These are phyloP conservation scores for Orthonyx spaldingii DNA, from an alignment of 2,113 vertebrate species.

Conservation along the genomic window DNA sequence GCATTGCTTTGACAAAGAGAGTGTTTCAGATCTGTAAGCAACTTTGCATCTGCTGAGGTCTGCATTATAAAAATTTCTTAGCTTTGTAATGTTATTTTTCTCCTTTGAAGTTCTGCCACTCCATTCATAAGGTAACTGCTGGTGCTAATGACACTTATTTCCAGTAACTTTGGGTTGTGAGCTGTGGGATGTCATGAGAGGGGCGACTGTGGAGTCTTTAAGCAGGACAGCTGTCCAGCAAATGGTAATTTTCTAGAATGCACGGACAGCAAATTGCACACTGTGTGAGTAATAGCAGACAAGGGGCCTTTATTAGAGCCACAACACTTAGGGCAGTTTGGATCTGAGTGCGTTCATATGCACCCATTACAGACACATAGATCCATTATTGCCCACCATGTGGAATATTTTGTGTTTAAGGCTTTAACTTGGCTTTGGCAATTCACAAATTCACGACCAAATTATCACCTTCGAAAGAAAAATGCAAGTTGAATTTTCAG, in stretches of 20 bases:
- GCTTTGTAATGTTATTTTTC: background rate
- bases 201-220: background rate
- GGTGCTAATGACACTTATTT: background rate
- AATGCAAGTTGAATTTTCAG: background rate
- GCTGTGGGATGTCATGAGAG: background rate
- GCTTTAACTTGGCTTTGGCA: background rate
- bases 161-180: background rate
- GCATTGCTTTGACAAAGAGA: background rate
- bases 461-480: background rate
- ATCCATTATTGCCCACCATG: background rate
- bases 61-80: background rate
- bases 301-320: background rate
- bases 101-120: background rate
- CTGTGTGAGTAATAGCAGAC: background rate
- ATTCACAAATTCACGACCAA: background rate
- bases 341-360: background rate
- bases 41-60: background rate
- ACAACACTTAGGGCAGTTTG: background rate
- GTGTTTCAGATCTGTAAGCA: background rate
- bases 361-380: background rate
- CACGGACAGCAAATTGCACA: background rate
- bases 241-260: background rate
- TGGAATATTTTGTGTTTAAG: background rate
- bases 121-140: background rate
- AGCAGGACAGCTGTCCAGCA: background rate